phyloP scores from a whole-genome alignment of 2,888 invertebrate species.

The Poecilus cupreus region DNA sequence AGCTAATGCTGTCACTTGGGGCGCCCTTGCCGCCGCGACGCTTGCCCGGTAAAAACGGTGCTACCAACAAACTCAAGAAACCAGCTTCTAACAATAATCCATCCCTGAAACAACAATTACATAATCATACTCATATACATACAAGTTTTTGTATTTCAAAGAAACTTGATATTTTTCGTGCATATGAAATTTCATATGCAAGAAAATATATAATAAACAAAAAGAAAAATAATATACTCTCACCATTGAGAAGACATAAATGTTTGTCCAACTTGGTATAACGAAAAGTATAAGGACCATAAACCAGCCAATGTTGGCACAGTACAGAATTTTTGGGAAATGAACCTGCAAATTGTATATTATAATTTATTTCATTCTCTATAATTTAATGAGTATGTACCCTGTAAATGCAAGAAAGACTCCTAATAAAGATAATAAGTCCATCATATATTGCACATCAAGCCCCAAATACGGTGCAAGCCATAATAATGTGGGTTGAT shows the following conservation, averaged over 20 bases:
- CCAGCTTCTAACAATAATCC: constrained; percentile 84
- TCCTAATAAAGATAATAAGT: constrained; percentile 80
- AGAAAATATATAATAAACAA: neutral
- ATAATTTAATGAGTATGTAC: constrained; percentile 68
- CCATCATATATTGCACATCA: constrained; percentile 80
- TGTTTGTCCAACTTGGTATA: constrained; percentile 85
- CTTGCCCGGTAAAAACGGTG: constrained; percentile 76
- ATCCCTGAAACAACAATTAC: constrained; percentile 75
- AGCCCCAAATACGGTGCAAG: constrained; percentile 80
- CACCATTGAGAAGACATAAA: constrained; percentile 86
- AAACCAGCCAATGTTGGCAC: constrained; percentile 78
- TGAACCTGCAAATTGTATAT: constrained; percentile 72
- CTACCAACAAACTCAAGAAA: constrained; percentile 81
- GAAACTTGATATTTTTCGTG: constrained; percentile 13
- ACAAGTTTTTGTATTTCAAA: neutral
- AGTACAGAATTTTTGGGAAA: constrained; percentile 77
- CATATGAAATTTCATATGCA: constrained; percentile 3
- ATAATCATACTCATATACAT: neutral
- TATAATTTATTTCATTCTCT: neutral
- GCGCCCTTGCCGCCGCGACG: constrained; percentile 71
- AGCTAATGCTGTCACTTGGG: constrained; percentile 75
- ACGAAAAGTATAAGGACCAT: constrained; percentile 83
- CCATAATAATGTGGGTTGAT: constrained; percentile 81
- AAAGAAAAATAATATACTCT: constrained; percentile 66
- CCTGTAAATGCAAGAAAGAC: constrained; percentile 80